These are phyloP conservation scores for Antennarius maculatus DNA, from an alignment of 2,797 vertebrate species.

Conservation along the genomic window DNA sequence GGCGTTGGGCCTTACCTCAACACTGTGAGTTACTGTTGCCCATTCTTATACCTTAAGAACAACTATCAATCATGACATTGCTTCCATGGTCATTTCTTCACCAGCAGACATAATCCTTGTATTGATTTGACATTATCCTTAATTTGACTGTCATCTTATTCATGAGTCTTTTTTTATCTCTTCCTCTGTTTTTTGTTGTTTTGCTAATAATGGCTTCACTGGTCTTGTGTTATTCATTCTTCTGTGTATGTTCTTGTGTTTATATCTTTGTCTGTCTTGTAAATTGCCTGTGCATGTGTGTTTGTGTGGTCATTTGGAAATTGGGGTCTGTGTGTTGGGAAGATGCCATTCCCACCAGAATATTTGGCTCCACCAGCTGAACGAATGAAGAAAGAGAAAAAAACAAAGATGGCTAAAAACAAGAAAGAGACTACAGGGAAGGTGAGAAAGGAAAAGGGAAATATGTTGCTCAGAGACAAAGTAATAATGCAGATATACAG, in stretches of 20 bases:
- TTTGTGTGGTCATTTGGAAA: slow-evolving; percentile 62
- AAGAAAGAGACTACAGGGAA: slow-evolving; percentile 84
- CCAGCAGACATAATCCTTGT: slow-evolving; percentile 51
- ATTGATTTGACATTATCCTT: slow-evolving; percentile 63
- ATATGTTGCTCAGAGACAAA: slow-evolving; percentile 17
- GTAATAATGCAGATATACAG: slow-evolving; percentile 8
- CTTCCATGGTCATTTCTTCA: slow-evolving; percentile 48
- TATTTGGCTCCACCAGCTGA: slow-evolving; percentile 87
- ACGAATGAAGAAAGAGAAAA: slow-evolving; percentile 87
- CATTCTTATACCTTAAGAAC: neutral
- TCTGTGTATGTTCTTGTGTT: slow-evolving; percentile 53
- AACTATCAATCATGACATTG: slow-evolving; percentile 26
- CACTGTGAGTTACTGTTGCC: slow-evolving; percentile 74
- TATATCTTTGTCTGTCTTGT: slow-evolving; percentile 48
- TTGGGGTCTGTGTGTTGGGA: slow-evolving; percentile 72
- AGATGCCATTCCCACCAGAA: slow-evolving; percentile 88
- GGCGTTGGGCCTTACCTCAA: slow-evolving; percentile 80
- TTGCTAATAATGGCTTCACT: slow-evolving; percentile 55
- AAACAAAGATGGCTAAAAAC: slow-evolving; percentile 85
- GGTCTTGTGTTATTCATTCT: slow-evolving; percentile 68
- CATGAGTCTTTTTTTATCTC: slow-evolving; percentile 57
- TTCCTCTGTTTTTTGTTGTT: slow-evolving; percentile 51
- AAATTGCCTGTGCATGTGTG: slow-evolving; percentile 57
- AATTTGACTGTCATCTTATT: slow-evolving; percentile 67
- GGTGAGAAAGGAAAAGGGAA: slow-evolving; percentile 78